Conservation (phyloP, 2,797 vertebrate species). For the Sarcophilus harrisii region DNA sequence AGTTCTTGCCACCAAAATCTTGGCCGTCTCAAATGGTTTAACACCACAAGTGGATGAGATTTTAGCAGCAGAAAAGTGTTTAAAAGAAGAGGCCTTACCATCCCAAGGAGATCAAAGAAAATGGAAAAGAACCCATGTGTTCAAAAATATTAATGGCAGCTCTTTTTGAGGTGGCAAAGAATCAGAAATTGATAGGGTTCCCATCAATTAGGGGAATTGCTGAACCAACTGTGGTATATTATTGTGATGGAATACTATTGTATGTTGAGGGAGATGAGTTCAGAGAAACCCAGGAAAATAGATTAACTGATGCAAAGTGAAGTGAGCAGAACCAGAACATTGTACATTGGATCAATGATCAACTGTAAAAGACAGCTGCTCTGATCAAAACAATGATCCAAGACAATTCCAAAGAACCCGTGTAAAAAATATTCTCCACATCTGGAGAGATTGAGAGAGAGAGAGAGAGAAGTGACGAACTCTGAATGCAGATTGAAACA, state of each 20-base stretch:
- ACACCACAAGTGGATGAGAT: neutral
- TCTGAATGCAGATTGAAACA: neutral
- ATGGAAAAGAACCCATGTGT: neutral
- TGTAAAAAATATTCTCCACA: neutral
- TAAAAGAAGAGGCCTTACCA: neutral
- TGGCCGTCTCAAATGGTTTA: neutral
- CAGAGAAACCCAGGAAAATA: neutral
- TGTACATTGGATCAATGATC: neutral
- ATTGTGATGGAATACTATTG: neutral
- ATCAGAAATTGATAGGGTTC: neutral
- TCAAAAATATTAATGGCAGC: neutral
- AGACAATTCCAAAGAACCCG: neutral
- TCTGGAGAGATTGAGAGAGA: neutral
- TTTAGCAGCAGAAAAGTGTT: neutral
- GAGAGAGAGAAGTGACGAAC: neutral
- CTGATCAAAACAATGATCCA: neutral
- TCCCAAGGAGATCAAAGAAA: neutral
- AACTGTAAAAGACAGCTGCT: neutral
- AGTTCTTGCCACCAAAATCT: neutral
- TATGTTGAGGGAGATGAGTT: neutral
- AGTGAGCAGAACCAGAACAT: neutral
- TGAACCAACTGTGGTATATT: neutral
- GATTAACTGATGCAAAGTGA: neutral
- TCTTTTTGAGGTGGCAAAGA: neutral
- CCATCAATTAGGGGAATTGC: neutral